phyloP scores from a whole-genome alignment of 2,888 invertebrate genomes.

The Callyntrura sp. region DNA sequence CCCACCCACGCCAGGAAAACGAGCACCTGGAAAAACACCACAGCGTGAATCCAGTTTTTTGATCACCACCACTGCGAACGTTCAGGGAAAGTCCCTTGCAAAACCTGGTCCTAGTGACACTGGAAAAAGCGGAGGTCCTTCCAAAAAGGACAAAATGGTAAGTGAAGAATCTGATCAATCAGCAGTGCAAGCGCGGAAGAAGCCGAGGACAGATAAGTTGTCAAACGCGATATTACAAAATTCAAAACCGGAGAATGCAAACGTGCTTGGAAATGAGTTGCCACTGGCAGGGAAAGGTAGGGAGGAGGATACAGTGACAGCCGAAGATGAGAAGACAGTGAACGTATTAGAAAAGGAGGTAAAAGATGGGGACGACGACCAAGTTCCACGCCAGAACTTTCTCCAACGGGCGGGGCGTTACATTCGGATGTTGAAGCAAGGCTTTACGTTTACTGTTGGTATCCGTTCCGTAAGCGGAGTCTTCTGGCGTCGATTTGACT shows the following conservation, averaged over 20 bases:
- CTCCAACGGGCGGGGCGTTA: no score
- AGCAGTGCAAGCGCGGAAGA: slow-evolving; percentile 64
- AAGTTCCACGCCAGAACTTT: no score
- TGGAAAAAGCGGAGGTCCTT: not conserved
- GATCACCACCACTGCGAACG: not conserved
- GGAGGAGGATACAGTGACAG: no score
- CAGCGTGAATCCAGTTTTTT: not conserved
- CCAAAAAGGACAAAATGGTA: slow-evolving; percentile 27
- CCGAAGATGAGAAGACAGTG: no score
- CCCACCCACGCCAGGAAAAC: not conserved
- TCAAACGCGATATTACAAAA: slow-evolving; percentile 56
- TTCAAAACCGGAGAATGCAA: slow-evolving; percentile 59
- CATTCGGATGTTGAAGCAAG: no score
- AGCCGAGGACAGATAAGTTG: slow-evolving; percentile 70
- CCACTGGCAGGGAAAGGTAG: not conserved
- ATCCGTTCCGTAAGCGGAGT: no score
- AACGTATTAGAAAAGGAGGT: no score
- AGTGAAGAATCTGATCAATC: slow-evolving; percentile 51
- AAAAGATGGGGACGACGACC: no score
- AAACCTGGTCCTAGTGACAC: not conserved
- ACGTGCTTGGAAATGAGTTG: not conserved
- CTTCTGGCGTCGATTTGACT: no score
- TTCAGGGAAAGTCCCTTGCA: no score
- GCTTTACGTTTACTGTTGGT: no score
- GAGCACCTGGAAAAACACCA: no score